Conservation (phyloP, 2,888 invertebrate species). For the Bhutanitis thaidina region DNA sequence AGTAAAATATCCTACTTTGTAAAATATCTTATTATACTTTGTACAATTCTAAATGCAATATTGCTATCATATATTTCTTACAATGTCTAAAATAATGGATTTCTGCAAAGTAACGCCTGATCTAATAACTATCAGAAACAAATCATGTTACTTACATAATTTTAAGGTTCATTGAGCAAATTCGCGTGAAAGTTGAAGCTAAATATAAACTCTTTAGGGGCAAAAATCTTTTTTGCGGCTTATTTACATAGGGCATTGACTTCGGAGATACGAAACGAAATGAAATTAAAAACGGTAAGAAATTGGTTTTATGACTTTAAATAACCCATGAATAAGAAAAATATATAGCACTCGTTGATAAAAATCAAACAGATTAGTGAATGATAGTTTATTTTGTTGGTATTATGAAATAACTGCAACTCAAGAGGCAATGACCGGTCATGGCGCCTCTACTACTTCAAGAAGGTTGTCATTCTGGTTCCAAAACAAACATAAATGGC, state of each 20-base stretch:
- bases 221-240: slow-evolving; percentile 13
- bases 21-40: too few relatives aligned
- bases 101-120: too few relatives aligned
- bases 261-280: background rate
- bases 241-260: slow-evolving; percentile 13
- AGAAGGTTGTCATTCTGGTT: slow-evolving; percentile 66
- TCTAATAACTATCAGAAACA: background rate
- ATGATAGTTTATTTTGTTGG: slow-evolving; percentile 57
- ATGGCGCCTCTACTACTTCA: slow-evolving; percentile 40
- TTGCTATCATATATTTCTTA: too few relatives aligned
- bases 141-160: background rate
- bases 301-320: background rate
- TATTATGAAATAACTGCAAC: slow-evolving; percentile 72
- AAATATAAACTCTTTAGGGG: background rate
- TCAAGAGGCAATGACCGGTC: slow-evolving; percentile 68
- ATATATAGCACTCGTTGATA: too few relatives aligned
- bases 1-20: too few relatives aligned
- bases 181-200: background rate
- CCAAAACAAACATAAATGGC: slow-evolving; percentile 45
- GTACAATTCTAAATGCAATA: too few relatives aligned
- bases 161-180: background rate
- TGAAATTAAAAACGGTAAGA: background rate
- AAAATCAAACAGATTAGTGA: too few relatives aligned
- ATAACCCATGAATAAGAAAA: too few relatives aligned
- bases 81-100: too few relatives aligned